phyloP scores from a whole-genome alignment of 2,888 invertebrate genomes.

The Troglohyphantes excavatus region DNA sequence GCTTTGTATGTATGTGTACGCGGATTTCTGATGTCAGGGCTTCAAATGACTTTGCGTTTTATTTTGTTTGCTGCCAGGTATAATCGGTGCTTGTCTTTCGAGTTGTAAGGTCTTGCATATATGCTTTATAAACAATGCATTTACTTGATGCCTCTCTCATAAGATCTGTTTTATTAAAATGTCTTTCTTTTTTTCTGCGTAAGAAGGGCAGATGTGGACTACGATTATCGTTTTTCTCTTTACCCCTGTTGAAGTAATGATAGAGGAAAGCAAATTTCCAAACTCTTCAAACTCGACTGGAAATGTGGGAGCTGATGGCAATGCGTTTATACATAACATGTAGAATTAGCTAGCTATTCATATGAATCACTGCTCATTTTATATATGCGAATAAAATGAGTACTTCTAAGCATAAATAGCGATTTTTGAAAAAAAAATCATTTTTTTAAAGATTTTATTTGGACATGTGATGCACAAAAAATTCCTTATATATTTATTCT shows the following conservation, averaged over 20 bases:
- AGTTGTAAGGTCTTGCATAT: conserved; percentile 55
- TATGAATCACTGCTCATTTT: background rate
- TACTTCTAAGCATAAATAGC: background rate
- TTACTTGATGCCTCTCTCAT: conserved; percentile 26
- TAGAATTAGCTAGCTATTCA: background rate
- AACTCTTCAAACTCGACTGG: background rate
- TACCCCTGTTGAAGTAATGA: background rate
- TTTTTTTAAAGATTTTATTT: too few relatives aligned
- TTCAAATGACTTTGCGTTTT: conserved; percentile 61
- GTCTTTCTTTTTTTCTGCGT: conserved; percentile 10
- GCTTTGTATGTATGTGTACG: conserved; percentile 41
- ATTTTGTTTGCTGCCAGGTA: conserved; percentile 55
- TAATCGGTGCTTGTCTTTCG: conserved; percentile 56
- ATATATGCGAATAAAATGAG: background rate
- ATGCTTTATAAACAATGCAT: conserved; percentile 74
- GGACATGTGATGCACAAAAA: too few relatives aligned
- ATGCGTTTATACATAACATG: background rate
- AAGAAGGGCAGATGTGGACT: background rate
- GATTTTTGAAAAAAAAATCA: too few relatives aligned
- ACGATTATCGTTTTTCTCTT: background rate
- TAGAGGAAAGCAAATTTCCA: background rate
- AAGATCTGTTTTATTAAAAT: conserved; percentile 5
- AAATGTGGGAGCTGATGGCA: background rate
- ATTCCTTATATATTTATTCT: too few relatives aligned
- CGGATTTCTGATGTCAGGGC: conserved; percentile 11